These are phyloP conservation scores for Platysternon megacephalum DNA, from an alignment of 2,113 vertebrate genomes.

Conservation along the genomic window DNA sequence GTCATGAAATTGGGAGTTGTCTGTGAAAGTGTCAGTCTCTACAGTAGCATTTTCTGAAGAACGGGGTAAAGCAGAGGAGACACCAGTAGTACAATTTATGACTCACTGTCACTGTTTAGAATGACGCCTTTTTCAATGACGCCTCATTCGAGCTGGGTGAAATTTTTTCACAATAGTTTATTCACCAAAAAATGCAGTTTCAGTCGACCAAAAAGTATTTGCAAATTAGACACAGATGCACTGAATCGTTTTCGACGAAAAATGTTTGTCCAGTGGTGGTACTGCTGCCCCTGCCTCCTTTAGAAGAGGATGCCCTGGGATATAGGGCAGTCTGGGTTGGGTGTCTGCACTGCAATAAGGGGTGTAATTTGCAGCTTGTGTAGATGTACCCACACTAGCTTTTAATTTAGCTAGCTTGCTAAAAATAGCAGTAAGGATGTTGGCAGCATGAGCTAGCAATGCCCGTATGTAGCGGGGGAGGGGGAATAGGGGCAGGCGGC, in stretches of 20 bases:
- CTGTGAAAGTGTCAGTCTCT: fast-evolving
- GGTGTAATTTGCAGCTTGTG: neutral
- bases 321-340: neutral
- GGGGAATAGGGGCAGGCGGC: neutral
- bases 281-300: too few species aligned
- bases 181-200: neutral
- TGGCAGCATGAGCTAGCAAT: neutral
- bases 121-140: neutral
- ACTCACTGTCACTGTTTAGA: fast-evolving
- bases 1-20: neutral
- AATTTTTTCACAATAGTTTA: neutral
- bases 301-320: too few species aligned
- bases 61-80: neutral
- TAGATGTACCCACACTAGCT: neutral
- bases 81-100: neutral
- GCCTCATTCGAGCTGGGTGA: neutral
- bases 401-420: neutral
- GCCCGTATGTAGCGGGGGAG: neutral
- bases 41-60: neutral
- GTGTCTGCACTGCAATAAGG: neutral
- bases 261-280: neutral
- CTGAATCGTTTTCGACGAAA: neutral
- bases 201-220: neutral
- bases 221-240: neutral
- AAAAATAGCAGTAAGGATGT: neutral